A percentile compares a stretch with the other conserved stretches of the same genome.
Evolutionary conservation across 2,888 invertebrate genomes (phyloP).

Genomic region (Zaprionus bogoriensis): DNA sequence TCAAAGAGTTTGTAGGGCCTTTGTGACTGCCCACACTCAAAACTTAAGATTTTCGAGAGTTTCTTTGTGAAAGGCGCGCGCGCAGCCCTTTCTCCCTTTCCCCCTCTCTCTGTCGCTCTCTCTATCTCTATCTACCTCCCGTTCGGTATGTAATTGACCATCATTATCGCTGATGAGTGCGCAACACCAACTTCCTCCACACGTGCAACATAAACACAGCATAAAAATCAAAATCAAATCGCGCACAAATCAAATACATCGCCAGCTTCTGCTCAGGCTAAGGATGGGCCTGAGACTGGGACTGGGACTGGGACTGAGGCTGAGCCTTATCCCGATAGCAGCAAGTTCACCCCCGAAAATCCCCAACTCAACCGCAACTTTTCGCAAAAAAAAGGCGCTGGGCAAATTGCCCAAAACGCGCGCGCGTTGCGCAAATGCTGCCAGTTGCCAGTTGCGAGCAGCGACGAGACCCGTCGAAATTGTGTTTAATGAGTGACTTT

Average conservation of each 20-base stretch:
- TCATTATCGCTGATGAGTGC: slow-evolving; percentile 77
- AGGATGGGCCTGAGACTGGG: neutral
- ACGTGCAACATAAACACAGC: slow-evolving; percentile 39
- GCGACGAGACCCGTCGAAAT: slow-evolving; percentile 55
- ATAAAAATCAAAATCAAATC: slow-evolving; percentile 62
- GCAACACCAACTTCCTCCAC: slow-evolving; percentile 60
- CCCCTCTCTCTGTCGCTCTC: neutral
- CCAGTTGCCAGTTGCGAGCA: slow-evolving; percentile 21
- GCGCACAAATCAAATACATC: slow-evolving; percentile 67
- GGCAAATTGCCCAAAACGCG: neutral
- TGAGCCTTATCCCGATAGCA: slow-evolving; percentile 13
- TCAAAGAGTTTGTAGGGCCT: too few species aligned
- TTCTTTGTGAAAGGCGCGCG: neutral
- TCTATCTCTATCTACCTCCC: slow-evolving; percentile 11
- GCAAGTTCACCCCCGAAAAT: neutral
- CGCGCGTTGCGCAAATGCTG: too few species aligned
- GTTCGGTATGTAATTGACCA: slow-evolving; percentile 68
- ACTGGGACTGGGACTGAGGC: neutral
- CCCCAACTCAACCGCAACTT: neutral
- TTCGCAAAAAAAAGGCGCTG: neutral
- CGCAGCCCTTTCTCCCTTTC: neutral
- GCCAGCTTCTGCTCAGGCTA: neutral
- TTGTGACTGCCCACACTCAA: too few species aligned
- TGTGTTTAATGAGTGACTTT: slow-evolving; percentile 77
- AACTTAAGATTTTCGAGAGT: too few species aligned